These are phyloP conservation scores for Siniperca knerii DNA, from an alignment of 2,113 vertebrate species.

Conservation along the genomic window DNA sequence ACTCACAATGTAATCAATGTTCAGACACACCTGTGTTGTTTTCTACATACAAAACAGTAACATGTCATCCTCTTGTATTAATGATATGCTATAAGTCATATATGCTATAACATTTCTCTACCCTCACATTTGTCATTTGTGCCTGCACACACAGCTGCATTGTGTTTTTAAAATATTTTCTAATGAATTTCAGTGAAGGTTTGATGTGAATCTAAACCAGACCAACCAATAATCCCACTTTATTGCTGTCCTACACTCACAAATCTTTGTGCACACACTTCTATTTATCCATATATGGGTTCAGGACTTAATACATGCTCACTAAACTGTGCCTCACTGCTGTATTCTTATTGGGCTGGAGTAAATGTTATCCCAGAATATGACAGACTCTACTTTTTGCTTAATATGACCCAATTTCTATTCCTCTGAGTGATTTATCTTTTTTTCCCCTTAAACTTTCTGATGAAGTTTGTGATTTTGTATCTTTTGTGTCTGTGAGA, in stretches of 20 bases:
- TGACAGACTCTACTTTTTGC: background rate
- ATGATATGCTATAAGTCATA: background rate
- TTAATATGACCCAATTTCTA: background rate
- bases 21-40: background rate
- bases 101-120: background rate
- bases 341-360: background rate
- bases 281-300: background rate
- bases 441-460: background rate
- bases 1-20: background rate
- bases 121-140: background rate
- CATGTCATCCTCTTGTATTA: background rate
- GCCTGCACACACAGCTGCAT: background rate
- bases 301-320: background rate
- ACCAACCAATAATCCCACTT: background rate
- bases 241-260: background rate
- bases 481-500: background rate
- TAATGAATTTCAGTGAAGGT: background rate
- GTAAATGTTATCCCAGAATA: background rate
- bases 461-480: background rate
- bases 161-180: background rate
- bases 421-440: background rate
- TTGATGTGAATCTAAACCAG: slow-evolving; percentile 12
- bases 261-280: background rate
- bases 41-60: background rate
- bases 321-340: background rate